Percentiles rank a stretch among this genome's conserved stretches.
Evolutionary conservation across 2,888 invertebrate genomes (phyloP).

Genomic region (Eucera pruinosa): DNA sequence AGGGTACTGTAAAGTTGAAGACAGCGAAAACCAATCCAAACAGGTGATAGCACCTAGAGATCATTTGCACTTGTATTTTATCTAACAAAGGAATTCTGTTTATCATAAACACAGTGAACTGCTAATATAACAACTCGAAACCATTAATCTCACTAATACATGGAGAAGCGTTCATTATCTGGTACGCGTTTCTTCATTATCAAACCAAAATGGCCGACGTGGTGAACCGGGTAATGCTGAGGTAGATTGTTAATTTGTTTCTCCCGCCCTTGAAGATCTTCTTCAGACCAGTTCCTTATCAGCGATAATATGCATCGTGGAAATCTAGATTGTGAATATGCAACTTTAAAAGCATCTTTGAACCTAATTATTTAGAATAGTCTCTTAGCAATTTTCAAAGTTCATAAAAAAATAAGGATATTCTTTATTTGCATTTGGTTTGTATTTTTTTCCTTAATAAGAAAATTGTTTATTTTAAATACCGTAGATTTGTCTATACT

Average conservation of each 20-base stretch:
- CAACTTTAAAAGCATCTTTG: background rate
- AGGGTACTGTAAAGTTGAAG: background rate
- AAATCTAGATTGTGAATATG: constrained; percentile 18
- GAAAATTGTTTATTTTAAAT: background rate
- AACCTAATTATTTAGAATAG: background rate
- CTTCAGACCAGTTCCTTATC: constrained; percentile 29
- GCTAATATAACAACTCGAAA: constrained; percentile 35
- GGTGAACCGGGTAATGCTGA: constrained; percentile 57
- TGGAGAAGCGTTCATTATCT: constrained; percentile 57
- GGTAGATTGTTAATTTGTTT: constrained; percentile 32
- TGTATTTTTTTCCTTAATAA: background rate
- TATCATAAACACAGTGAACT: constrained; percentile 2
- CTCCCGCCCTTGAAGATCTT: constrained; percentile 32
- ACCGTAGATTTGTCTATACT: too few relatives aligned
- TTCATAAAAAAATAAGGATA: background rate
- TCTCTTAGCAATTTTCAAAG: background rate
- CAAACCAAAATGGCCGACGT: constrained; percentile 68
- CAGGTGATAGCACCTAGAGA: constrained; percentile 3
- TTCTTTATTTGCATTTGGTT: background rate
- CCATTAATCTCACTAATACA: constrained; percentile 50
- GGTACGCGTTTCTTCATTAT: constrained; percentile 62
- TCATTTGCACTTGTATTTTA: constrained; percentile 21
- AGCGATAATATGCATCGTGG: constrained; percentile 12
- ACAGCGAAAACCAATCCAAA: constrained; percentile 10
- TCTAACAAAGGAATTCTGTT: constrained; percentile 26